Percentiles rank a stretch among this genome's conserved stretches.
Evolutionary conservation across 2,888 invertebrate genomes (phyloP).

Genomic region (Pardosa pseudoannulata): DNA sequence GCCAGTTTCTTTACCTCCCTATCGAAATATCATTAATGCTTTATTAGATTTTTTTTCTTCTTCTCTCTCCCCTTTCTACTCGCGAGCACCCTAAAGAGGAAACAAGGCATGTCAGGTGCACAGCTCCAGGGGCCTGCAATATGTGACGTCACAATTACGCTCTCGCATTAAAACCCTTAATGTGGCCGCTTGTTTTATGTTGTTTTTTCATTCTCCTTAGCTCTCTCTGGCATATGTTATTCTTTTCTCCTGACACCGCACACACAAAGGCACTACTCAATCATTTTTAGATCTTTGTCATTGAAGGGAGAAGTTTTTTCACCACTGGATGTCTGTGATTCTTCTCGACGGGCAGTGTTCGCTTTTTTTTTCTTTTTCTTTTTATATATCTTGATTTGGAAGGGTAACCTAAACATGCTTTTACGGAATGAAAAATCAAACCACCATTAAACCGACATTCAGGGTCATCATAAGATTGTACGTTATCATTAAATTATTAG

Average conservation of each 20-base stretch:
- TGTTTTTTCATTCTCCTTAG: too few species aligned
- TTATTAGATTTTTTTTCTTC: slow-evolving; percentile 11
- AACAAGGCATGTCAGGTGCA: slow-evolving; percentile 53
- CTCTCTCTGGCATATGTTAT: background rate
- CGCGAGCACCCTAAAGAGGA: slow-evolving; percentile 10
- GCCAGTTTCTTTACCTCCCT: slow-evolving; percentile 25
- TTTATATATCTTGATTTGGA: background rate
- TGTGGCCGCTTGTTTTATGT: slow-evolving; percentile 27
- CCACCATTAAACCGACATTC: background rate
- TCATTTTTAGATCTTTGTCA: slow-evolving; percentile 53
- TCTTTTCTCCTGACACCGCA: background rate
- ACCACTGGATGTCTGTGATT: background rate
- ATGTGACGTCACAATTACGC: slow-evolving; percentile 59
- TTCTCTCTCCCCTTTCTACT: slow-evolving; percentile 8
- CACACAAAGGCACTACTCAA: slow-evolving; percentile 42
- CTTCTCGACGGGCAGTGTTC: background rate
- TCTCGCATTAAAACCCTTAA: slow-evolving; percentile 62
- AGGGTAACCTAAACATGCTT: background rate
- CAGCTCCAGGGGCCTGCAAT: slow-evolving; percentile 17
- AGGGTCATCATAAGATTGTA: too few species aligned
- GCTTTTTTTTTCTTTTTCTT: too few species aligned
- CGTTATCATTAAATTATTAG: too few species aligned
- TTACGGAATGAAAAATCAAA: background rate
- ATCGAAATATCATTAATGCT: background rate
- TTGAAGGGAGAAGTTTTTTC: background rate